A percentile compares a stretch with the other conserved stretches of the same genome.
Evolutionary conservation across 2,888 invertebrate species (phyloP).

Genomic region (Andrena bicolor): DNA sequence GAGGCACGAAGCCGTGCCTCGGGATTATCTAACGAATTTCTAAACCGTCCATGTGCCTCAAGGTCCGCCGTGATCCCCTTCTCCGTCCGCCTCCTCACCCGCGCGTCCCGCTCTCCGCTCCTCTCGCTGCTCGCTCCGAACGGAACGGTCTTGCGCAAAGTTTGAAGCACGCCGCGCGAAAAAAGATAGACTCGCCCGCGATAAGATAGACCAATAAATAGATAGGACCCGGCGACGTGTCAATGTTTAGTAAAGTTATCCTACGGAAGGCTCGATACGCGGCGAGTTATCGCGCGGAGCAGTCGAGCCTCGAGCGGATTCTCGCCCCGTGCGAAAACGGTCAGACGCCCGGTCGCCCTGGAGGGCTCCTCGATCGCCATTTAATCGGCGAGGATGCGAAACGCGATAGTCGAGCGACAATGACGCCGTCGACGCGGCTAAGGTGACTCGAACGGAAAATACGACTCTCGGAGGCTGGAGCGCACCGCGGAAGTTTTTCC

Average conservation of each 20-base stretch:
- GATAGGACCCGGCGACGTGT: conserved; percentile 45
- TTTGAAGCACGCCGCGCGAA: conserved; percentile 67
- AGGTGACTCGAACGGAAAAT: neutral
- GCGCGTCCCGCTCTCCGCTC: conserved; percentile 23
- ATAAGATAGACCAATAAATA: conserved; percentile 71
- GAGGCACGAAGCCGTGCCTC: conserved; percentile 57
- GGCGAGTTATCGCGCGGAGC: conserved; percentile 44
- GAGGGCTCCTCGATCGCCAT: too few species aligned
- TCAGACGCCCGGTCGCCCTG: neutral
- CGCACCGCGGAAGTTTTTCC: conserved; percentile 1
- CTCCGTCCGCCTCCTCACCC: conserved; percentile 24
- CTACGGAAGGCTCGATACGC: conserved; percentile 18
- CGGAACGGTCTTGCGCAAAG: conserved; percentile 58
- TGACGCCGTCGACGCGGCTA: neutral
- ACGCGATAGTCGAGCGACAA: too few species aligned
- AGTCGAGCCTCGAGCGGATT: conserved; percentile 32
- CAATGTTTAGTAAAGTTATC: conserved; percentile 17
- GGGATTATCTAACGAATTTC: conserved; percentile 75
- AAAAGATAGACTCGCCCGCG: conserved; percentile 60
- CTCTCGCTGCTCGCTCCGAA: neutral
- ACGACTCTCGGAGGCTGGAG: neutral
- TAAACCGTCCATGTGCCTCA: conserved; percentile 64
- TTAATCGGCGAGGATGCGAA: too few species aligned
- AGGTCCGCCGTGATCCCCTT: conserved; percentile 53
- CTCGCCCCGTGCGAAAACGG: conserved; percentile 5